phyloP scores from a whole-genome alignment of 2,797 vertebrate species.

The Chrysocyon brachyurus region DNA sequence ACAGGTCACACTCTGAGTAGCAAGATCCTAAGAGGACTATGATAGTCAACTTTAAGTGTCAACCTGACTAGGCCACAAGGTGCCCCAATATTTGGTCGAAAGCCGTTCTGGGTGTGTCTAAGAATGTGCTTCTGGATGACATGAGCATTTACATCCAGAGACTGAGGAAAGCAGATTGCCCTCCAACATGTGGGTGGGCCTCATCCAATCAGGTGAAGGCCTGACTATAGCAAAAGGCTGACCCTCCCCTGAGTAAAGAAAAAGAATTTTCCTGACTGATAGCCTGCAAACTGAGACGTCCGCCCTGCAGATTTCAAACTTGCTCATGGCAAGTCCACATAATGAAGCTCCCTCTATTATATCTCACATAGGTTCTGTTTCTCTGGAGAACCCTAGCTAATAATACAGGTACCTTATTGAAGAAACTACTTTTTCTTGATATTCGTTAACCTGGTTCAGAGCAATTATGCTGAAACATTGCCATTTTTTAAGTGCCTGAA shows the following conservation, averaged over 20 bases:
- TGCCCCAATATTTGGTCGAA: not conserved
- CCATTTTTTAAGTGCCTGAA: not conserved
- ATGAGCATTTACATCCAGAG: not conserved
- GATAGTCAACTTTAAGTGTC: not conserved
- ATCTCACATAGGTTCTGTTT: not conserved
- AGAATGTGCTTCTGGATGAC: not conserved
- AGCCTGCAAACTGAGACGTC: not conserved
- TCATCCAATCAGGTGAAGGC: not conserved
- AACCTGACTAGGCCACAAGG: too few relatives aligned
- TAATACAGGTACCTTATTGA: not conserved
- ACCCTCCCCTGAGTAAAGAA: not conserved
- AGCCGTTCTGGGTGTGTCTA: not conserved
- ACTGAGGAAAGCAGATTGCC: not conserved
- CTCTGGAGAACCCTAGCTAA: not conserved
- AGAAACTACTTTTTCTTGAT: not conserved
- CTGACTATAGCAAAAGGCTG: not conserved
- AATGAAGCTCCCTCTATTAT: not conserved
- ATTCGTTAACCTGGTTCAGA: not conserved
- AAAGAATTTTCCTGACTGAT: not conserved
- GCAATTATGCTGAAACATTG: not conserved
- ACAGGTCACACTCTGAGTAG: not conserved
- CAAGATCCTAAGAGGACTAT: not conserved
- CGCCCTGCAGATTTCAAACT: not conserved
- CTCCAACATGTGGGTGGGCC: not conserved
- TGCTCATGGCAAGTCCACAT: not conserved